phyloP scores from a whole-genome alignment of 2,113 vertebrate species.

The western clawed frog (Xenopus tropicalis) region DNA sequence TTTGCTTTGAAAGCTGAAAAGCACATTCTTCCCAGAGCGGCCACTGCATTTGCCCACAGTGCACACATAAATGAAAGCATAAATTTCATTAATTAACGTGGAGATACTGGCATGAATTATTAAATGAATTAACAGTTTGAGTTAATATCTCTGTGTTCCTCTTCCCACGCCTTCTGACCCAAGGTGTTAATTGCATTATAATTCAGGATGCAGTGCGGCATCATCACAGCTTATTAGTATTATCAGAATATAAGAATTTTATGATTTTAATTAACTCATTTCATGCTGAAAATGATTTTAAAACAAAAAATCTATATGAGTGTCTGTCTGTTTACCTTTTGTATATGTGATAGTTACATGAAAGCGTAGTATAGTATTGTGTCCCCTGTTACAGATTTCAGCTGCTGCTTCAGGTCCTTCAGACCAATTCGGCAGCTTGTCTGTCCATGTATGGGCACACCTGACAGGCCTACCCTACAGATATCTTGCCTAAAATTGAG shows the following conservation, averaged over 20 bases:
- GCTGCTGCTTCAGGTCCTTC: no score
- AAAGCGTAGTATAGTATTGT: no score
- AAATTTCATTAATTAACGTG: constrained; percentile 37
- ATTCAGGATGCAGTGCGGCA: constrained; percentile 17
- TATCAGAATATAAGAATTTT: constrained; percentile 6
- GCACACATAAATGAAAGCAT: constrained; percentile 43
- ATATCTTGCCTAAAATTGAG: no score
- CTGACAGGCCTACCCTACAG: no score
- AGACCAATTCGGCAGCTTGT: no score
- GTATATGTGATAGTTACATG: no score
- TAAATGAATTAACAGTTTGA: constrained; percentile 36
- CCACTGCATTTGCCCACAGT: constrained; percentile 29
- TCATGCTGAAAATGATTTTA: no score
- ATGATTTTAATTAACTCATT: neutral
- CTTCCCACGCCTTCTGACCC: constrained; percentile 40
- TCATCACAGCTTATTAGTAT: constrained; percentile 4
- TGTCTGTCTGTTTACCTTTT: no score
- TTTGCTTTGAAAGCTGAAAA: constrained; percentile 32
- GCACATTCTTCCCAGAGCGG: constrained; percentile 13
- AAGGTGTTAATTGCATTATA: constrained; percentile 41
- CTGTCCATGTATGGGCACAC: no score
- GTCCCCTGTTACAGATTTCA: no score
- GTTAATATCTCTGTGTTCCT: constrained; percentile 24
- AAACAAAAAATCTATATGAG: no score
- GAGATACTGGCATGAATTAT: constrained; percentile 38